Evolutionary conservation across 2,888 invertebrate genomes (phyloP).

Genomic region (Salticus scenicus): DNA sequence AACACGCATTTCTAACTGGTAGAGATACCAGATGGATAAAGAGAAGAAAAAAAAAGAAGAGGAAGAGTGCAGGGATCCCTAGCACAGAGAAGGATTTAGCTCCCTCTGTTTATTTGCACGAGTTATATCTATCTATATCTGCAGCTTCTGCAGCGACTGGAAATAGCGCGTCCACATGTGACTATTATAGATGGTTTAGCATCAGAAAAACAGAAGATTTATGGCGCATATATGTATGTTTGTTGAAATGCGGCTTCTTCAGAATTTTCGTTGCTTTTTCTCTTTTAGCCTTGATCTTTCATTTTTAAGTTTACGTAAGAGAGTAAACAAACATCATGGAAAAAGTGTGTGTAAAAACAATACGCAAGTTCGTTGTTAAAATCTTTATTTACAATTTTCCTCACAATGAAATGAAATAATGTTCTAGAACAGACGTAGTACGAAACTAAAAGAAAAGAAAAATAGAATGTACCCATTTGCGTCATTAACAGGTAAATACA

Average conservation of each 20-base stretch:
- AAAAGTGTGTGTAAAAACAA: too few species aligned
- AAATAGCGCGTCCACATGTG: slow-evolving; percentile 9
- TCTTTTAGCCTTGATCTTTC: too few species aligned
- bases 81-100: background rate
- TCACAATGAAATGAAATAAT: too few species aligned
- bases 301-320: too few species aligned
- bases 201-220: slow-evolving; percentile 2
- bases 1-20: background rate
- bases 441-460: too few species aligned
- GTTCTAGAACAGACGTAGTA: too few species aligned
- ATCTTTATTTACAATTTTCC: too few species aligned
- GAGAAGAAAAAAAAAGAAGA: background rate
- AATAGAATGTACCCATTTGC: too few species aligned
- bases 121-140: background rate
- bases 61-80: too few species aligned
- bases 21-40: slow-evolving; percentile 19
- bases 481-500: too few species aligned
- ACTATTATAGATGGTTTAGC: background rate
- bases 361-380: too few species aligned
- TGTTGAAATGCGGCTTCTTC: background rate
- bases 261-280: background rate
- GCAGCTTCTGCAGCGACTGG: background rate
- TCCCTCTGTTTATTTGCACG: background rate
- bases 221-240: background rate
- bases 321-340: too few species aligned